Evolutionary conservation across 2,797 vertebrate genomes (phyloP).

Genomic region (Molossus alvarezi): DNA sequence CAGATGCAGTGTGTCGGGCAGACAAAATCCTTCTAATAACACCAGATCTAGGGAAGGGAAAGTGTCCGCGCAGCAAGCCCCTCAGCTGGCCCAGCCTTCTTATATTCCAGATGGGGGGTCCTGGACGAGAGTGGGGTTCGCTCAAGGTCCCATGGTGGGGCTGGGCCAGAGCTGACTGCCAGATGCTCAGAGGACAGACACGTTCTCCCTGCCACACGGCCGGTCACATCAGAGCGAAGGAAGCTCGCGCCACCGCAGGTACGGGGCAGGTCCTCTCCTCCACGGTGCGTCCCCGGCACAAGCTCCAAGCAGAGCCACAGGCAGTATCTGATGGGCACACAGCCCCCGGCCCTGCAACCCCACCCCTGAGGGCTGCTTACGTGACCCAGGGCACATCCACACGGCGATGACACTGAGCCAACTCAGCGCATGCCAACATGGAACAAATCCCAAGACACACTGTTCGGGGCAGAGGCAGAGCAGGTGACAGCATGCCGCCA

Average conservation of each 20-base stretch:
- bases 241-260: background rate
- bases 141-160: background rate
- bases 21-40: background rate
- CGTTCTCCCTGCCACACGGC: background rate
- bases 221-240: rapidly evolving
- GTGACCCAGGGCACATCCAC: background rate
- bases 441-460: background rate
- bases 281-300: rapidly evolving
- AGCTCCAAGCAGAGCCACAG: rapidly evolving
- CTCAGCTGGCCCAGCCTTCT: background rate
- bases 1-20: background rate
- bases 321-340: background rate
- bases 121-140: rapidly evolving
- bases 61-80: background rate
- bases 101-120: rapidly evolving
- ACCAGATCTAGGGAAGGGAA: background rate
- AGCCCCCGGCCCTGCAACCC: background rate
- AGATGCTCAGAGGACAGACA: background rate
- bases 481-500: background rate
- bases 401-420: background rate
- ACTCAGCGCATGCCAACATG: rapidly evolving
- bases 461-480: background rate
- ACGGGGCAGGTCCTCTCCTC: background rate
- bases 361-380: background rate
- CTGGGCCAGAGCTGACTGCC: background rate